A percentile compares a stretch with the other conserved stretches of the same genome.
Evolutionary conservation across 2,113 vertebrate species (phyloP).

Genomic region (Phrynocephalus versicolor): DNA sequence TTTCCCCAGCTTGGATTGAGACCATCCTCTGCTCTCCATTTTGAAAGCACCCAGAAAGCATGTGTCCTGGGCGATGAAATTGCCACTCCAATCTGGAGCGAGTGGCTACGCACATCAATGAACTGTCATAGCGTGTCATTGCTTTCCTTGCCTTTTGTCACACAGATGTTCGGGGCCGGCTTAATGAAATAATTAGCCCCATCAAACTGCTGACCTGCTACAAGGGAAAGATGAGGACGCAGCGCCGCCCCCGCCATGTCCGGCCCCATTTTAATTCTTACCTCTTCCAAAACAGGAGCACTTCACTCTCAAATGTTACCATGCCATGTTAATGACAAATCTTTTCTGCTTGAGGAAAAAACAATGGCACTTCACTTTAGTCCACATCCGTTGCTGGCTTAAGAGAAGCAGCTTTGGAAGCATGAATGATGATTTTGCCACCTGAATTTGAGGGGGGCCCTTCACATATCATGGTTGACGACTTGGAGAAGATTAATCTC

Average conservation of each 20-base stretch:
- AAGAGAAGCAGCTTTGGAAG: constrained; percentile 16
- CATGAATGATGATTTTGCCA: background rate
- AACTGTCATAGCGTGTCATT: background rate
- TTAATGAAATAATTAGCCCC: constrained; percentile 42
- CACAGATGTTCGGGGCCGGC: no score
- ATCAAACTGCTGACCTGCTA: background rate
- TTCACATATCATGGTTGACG: background rate
- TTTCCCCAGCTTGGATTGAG: background rate
- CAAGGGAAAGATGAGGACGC: background rate
- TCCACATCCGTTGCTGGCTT: constrained; percentile 41
- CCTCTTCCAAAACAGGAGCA: constrained; percentile 28
- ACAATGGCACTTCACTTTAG: background rate
- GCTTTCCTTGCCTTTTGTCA: background rate
- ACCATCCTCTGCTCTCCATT: background rate
- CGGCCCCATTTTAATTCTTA: background rate
- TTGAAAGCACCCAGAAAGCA: background rate
- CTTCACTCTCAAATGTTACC: constrained; percentile 51
- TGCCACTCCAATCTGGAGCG: background rate
- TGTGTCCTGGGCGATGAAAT: accelerated
- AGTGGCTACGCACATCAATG: background rate
- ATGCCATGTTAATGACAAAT: constrained; percentile 36
- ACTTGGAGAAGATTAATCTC: constrained; percentile 19
- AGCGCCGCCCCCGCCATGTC: background rate
- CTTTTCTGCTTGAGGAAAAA: constrained; percentile 31
- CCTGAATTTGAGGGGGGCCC: constrained; percentile 1